Conservation (phyloP, 2,113 vertebrate genomes). For the Zapornia atra region DNA sequence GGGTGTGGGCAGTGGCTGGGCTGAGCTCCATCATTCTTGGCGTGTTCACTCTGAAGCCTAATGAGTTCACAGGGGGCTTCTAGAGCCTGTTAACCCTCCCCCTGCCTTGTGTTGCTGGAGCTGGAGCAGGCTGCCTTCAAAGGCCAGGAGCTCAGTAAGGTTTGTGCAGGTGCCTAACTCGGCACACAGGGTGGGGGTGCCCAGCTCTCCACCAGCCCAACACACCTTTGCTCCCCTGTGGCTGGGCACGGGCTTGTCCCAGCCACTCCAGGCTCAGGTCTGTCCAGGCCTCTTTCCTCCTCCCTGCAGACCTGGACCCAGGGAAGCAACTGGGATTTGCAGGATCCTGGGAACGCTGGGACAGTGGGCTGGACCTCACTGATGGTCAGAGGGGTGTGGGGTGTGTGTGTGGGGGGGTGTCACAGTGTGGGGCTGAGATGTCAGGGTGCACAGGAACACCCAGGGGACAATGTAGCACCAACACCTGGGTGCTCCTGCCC, state of each 20-base stretch:
- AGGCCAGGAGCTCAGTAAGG: background rate
- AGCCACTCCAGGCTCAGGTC: background rate
- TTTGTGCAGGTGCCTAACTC: rapidly evolving
- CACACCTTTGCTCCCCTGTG: rapidly evolving
- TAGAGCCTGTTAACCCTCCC: rapidly evolving
- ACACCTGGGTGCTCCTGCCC: background rate
- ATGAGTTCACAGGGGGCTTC: rapidly evolving
- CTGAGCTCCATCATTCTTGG: rapidly evolving
- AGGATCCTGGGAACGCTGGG: constrained; percentile 43
- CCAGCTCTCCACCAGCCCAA: background rate
- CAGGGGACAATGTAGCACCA: background rate
- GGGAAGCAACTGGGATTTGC: background rate
- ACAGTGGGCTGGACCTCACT: constrained; percentile 69
- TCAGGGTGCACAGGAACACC: too few relatives aligned
- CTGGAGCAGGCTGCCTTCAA: background rate
- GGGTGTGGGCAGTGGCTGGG: background rate
- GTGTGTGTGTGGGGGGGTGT: rapidly evolving
- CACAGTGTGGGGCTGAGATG: background rate
- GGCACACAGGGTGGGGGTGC: background rate
- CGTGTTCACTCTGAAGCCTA: background rate
- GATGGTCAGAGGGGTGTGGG: constrained; percentile 65
- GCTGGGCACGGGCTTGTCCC: rapidly evolving
- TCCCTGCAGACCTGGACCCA: constrained; percentile 14
- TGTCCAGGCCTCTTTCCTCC: background rate
- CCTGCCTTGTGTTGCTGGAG: background rate